Percentiles rank a stretch among this genome's conserved stretches.
Evolutionary conservation across 2,113 vertebrate genomes (phyloP).

Genomic region (Euleptes europaea): DNA sequence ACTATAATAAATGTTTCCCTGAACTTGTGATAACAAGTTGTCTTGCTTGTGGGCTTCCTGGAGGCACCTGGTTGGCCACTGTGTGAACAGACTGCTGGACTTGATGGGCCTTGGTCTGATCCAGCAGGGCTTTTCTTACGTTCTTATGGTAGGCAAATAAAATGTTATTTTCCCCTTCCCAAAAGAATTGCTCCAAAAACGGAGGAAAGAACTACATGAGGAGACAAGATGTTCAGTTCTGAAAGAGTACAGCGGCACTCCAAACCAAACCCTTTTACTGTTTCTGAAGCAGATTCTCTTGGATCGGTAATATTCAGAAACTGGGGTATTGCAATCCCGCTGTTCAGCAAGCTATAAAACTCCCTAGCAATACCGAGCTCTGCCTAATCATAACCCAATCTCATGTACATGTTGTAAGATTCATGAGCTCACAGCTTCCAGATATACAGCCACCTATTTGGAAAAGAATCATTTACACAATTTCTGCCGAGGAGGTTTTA

Average conservation of each 20-base stretch:
- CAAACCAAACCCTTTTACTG: background rate
- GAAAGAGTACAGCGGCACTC: background rate
- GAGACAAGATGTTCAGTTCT: background rate
- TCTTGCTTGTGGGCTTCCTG: no score
- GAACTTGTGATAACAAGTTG: no score
- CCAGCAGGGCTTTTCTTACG: no score
- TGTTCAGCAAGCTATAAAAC: background rate
- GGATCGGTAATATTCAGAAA: background rate
- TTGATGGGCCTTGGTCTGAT: no score
- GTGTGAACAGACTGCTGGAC: no score
- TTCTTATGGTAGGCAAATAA: no score
- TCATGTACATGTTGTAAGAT: slow-evolving; percentile 23
- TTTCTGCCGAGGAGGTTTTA: slow-evolving; percentile 40
- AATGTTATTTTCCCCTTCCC: no score
- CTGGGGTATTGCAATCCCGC: accelerated
- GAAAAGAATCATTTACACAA: slow-evolving; percentile 6
- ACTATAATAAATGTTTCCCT: no score
- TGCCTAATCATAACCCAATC: slow-evolving; percentile 5
- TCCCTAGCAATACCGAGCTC: background rate
- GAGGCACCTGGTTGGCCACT: no score
- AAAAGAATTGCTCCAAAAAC: background rate
- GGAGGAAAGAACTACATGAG: no score
- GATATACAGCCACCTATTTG: slow-evolving; percentile 35
- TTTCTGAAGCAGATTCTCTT: background rate
- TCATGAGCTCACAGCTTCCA: slow-evolving; percentile 17